A percentile compares a stretch with the other conserved stretches of the same genome.
These are phyloP conservation scores for Danio rerio DNA, from an alignment of 2,113 vertebrate genomes.

Conservation along the genomic window GRCz12tu NC_133178.1:10537501-10538000, in stretches of 20 bases:
- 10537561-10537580: neutral
- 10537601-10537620: constrained; percentile 86
- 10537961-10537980: too few species aligned
- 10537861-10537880: constrained; percentile 85
- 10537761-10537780: neutral
- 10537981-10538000: too few species aligned
- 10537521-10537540: too few species aligned
- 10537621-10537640: constrained; percentile 88
- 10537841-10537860: constrained; percentile 85
- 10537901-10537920: too few species aligned
- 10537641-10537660: constrained; percentile 89
- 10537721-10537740: constrained; percentile 82
- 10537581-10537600: constrained; percentile 94
- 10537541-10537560: too few species aligned
- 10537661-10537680: constrained; percentile 84
- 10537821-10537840: constrained; percentile 78
- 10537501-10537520: too few species aligned
- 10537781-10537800: neutral
- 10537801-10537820: constrained; percentile 73
- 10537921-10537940: too few species aligned
- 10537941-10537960: too few species aligned
- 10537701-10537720: constrained; percentile 82
- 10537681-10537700: constrained; percentile 79
- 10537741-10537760: neutral
- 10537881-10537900: neutral